A percentile compares a stretch with the other conserved stretches of the same genome.
Evolutionary conservation across 2,113 vertebrate genomes (phyloP).

Genomic region (Poecilia latipinna): DNA sequence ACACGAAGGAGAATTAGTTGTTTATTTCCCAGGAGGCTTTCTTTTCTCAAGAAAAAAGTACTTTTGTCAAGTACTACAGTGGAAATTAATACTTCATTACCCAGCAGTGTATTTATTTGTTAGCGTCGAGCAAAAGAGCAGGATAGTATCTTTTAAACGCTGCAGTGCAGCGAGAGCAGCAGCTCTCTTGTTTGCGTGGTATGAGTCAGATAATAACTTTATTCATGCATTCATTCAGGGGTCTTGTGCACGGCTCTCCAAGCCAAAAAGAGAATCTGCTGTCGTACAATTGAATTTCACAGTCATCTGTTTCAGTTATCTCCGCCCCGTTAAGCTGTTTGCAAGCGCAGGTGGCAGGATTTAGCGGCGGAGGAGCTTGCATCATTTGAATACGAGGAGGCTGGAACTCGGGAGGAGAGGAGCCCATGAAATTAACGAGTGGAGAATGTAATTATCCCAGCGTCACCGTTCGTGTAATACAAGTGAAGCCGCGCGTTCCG

Average conservation of each 20-base stretch:
- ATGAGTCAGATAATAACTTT: constrained; percentile 37
- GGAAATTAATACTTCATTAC: not conserved
- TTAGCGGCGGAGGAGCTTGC: constrained; percentile 7
- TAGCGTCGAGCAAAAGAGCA: not conserved
- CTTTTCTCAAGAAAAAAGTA: not conserved
- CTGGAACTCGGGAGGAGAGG: constrained; percentile 4
- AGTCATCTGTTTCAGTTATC: constrained; percentile 49
- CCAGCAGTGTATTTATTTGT: not conserved
- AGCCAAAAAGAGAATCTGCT: constrained; percentile 17
- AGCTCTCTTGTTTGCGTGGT: not conserved
- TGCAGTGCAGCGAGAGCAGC: not conserved
- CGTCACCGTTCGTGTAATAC: not conserved
- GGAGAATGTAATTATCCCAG: constrained; percentile 15
- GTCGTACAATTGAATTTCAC: constrained; percentile 48
- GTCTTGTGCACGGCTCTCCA: constrained; percentile 13
- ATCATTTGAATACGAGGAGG: constrained; percentile 31
- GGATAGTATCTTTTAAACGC: not conserved
- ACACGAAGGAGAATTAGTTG: not conserved
- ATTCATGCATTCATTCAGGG: constrained; percentile 32
- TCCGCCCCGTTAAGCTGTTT: constrained; percentile 29
- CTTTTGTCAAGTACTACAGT: not conserved
- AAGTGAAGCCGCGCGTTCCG: not conserved
- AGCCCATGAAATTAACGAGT: constrained; percentile 1
- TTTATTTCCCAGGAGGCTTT: not conserved
- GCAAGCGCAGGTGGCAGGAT: constrained; percentile 40